A percentile compares a stretch with the other conserved stretches of the same genome.
Evolutionary conservation across 2,113 vertebrate species (phyloP).

Genomic region (Camelus bactrianus): DNA sequence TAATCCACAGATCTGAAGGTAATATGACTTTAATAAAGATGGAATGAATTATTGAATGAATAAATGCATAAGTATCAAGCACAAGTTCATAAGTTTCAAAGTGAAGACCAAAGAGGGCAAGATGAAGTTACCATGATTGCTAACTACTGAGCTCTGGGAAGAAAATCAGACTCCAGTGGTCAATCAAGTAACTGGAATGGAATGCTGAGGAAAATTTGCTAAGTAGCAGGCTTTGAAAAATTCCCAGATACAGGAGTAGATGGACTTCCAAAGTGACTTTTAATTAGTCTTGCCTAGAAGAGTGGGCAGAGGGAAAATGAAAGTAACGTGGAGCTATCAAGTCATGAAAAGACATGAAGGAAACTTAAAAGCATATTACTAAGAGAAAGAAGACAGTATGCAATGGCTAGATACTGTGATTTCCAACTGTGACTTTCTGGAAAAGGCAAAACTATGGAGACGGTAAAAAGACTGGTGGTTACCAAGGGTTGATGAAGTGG

Average conservation of each 20-base stretch:
- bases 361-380: neutral
- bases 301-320: constrained; percentile 39
- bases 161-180: constrained; percentile 20
- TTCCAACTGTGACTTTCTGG: neutral
- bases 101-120: neutral
- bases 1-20: constrained; percentile 65
- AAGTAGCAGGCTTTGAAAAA: constrained; percentile 54
- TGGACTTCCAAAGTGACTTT: constrained; percentile 30
- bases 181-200: neutral
- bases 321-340: constrained; percentile 24
- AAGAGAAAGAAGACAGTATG: neutral
- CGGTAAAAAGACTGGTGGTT: neutral
- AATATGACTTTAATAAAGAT: constrained; percentile 74
- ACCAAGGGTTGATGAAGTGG: neutral
- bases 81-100: constrained; percentile 44
- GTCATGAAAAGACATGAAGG: neutral
- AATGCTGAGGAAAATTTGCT: constrained; percentile 50
- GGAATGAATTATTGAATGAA: constrained; percentile 77
- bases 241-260: constrained; percentile 13
- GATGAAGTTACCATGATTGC: neutral
- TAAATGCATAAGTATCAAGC: neutral
- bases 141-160: neutral
- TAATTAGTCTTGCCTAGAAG: constrained; percentile 56
- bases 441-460: neutral
- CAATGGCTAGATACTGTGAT: neutral